phyloP scores from a whole-genome alignment of 2,888 invertebrate species.

The Synanthedon andrenaeformis region DNA sequence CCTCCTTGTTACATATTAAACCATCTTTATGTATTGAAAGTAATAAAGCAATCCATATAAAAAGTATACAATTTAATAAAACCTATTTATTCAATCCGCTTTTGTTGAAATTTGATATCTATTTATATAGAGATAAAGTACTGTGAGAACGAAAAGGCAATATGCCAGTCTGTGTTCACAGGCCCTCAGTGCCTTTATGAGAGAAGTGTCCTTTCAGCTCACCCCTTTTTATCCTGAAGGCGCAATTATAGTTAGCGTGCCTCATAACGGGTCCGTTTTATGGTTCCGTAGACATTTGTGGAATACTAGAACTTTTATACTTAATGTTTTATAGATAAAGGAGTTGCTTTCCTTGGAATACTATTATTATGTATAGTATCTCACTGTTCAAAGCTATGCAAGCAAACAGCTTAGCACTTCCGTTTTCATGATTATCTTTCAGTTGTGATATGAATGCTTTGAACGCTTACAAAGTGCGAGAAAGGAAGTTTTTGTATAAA shows the following conservation, averaged over 20 bases:
- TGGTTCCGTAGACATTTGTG: constrained; percentile 21
- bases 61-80: too few relatives aligned
- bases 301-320: constrained; percentile 1
- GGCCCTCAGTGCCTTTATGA: constrained; percentile 40
- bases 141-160: background rate
- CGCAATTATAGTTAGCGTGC: constrained; percentile 61
- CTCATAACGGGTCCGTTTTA: constrained; percentile 40
- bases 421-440: too few relatives aligned
- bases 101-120: background rate
- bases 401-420: too few relatives aligned
- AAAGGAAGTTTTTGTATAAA: too few relatives aligned
- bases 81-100: background rate
- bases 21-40: too few relatives aligned
- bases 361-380: too few relatives aligned
- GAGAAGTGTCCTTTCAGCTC: constrained; percentile 51
- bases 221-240: constrained; percentile 55
- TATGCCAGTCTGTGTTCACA: constrained; percentile 17
- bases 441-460: too few relatives aligned
- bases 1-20: too few relatives aligned
- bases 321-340: constrained; percentile 1
- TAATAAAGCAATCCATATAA: too few relatives aligned
- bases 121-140: background rate
- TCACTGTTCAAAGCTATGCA: too few relatives aligned
- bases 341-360: too few relatives aligned
- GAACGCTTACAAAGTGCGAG: too few relatives aligned